A percentile compares a stretch with the other conserved stretches of the same genome.
Conservation (phyloP, 1,140 invertebrate species). For the Euborellia annulipes region DNA sequence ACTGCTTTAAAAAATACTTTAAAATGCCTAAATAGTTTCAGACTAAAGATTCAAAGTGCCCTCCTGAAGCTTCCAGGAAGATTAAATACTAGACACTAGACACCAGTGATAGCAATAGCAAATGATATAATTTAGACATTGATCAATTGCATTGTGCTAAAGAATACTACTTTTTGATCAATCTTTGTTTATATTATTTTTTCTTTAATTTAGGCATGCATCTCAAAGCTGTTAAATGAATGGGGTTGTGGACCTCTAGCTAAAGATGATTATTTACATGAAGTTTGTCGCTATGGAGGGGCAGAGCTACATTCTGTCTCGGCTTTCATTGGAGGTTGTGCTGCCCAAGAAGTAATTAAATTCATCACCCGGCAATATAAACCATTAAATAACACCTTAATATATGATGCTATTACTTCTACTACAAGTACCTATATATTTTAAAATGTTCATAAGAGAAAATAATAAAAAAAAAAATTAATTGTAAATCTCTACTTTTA, state of each 20-base stretch:
- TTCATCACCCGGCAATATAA: conserved; percentile 94
- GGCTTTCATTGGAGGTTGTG: conserved; percentile 81
- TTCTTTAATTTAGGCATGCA: conserved; percentile 46
- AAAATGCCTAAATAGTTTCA: too few species aligned
- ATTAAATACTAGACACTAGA: too few species aligned
- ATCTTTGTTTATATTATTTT: too few species aligned
- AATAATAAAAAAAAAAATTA: too few species aligned
- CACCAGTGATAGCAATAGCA: too few species aligned
- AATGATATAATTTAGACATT: too few species aligned
- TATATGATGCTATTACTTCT: conserved; percentile 87
- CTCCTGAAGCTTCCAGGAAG: too few species aligned
- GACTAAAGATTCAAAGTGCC: too few species aligned
- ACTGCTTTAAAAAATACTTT: too few species aligned
- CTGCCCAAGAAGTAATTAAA: conserved; percentile 94
- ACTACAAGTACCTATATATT: conserved; percentile 62
- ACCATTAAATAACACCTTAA: conserved; percentile 88
- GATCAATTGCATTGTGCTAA: too few species aligned
- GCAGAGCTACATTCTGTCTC: conserved; percentile 91
- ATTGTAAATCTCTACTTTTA: too few species aligned
- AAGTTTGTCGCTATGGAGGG: conserved; percentile 87
- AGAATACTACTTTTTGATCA: too few species aligned
- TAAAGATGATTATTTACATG: conserved; percentile 90
- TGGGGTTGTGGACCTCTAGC: conserved; percentile 61
- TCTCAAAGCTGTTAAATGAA: conserved; percentile 67
- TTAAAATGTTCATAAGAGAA: conserved; percentile 19